A percentile compares a stretch with the other conserved stretches of the same genome.
Conservation (phyloP, 1,140 invertebrate species). For the Bombus soroeensis region DNA sequence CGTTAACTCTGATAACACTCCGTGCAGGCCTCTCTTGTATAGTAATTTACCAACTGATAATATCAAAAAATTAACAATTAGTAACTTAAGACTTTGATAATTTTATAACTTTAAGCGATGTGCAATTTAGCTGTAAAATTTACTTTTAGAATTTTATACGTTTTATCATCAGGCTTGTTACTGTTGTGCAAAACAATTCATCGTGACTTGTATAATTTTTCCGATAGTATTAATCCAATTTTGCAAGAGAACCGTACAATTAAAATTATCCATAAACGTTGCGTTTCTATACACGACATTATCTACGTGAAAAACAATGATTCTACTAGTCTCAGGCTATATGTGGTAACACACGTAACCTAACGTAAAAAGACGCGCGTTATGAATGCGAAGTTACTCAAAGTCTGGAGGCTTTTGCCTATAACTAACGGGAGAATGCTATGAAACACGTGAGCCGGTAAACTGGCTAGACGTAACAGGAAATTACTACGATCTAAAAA, state of each 20-base stretch:
- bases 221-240: background rate
- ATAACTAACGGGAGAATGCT: background rate
- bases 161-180: background rate
- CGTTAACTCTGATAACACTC: too few species aligned
- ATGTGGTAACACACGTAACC: background rate
- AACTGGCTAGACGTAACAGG: constrained; percentile 12
- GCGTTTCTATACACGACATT: background rate
- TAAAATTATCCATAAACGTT: background rate
- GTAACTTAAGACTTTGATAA: too few species aligned
- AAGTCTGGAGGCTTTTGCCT: constrained; percentile 7
- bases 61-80: too few species aligned
- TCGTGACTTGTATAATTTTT: background rate
- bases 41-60: too few species aligned
- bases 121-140: background rate
- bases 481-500: constrained; percentile 26
- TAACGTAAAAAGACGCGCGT: background rate
- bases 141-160: background rate
- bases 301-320: background rate
- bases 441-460: background rate
- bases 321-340: background rate
- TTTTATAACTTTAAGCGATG: too few species aligned
- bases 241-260: background rate
- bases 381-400: constrained; percentile 20
- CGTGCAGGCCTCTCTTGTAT: too few species aligned
- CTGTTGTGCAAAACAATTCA: too few species aligned